Conservation (phyloP, 2,797 vertebrate genomes). For the Kryptolebias ocellatus region DNA sequence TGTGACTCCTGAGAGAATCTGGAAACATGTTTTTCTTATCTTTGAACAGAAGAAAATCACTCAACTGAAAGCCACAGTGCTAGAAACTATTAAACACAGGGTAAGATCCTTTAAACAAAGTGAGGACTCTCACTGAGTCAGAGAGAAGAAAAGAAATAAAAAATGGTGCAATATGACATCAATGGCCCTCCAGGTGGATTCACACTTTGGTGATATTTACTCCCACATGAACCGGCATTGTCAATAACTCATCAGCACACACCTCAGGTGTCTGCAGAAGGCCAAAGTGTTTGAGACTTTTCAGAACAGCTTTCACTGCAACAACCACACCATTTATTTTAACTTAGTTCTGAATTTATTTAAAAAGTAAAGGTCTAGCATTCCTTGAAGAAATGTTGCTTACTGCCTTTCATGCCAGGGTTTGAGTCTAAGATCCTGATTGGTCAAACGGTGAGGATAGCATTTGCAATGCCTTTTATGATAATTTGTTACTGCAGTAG, state of each 20-base stretch:
- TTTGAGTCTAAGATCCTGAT: too few relatives aligned
- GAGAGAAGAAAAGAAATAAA: slow-evolving; percentile 15
- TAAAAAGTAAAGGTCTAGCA: too few relatives aligned
- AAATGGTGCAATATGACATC: slow-evolving; percentile 42
- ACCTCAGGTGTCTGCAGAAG: slow-evolving; percentile 40
- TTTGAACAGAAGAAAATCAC: background rate
- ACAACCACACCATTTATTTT: background rate
- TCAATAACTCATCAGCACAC: slow-evolving; percentile 57
- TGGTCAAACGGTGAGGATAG: too few relatives aligned
- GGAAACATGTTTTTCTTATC: background rate
- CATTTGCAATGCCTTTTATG: too few relatives aligned
- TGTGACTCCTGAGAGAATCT: background rate
- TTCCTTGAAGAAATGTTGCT: too few relatives aligned
- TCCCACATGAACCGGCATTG: slow-evolving; percentile 33
- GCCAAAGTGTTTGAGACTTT: slow-evolving; percentile 17
- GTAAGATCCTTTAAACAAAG: background rate
- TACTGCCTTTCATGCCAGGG: too few relatives aligned
- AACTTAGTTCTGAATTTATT: slow-evolving; percentile 10
- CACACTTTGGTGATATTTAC: slow-evolving; percentile 65
- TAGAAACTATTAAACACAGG: background rate
- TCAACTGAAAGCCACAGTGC: background rate
- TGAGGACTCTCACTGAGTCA: slow-evolving; percentile 18
- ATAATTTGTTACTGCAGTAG: too few relatives aligned
- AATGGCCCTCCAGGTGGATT: slow-evolving; percentile 50
- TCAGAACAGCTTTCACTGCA: slow-evolving; percentile 33